Evolutionary conservation across 2,797 vertebrate genomes (phyloP).

Genomic region (Arnoldichthys spilopterus): DNA sequence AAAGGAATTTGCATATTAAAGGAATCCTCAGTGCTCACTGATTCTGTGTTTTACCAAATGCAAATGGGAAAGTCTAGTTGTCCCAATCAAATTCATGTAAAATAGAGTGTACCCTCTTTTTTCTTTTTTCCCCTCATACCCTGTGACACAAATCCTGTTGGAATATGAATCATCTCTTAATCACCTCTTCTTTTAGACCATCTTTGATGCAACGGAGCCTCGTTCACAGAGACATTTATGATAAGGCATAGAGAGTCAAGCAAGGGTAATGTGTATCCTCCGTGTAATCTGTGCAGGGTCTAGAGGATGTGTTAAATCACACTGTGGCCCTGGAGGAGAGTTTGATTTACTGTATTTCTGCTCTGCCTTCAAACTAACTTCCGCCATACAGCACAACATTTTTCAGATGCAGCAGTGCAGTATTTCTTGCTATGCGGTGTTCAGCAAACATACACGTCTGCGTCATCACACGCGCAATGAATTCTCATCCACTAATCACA

Average conservation of each 20-base stretch:
- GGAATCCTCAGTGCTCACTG: background rate
- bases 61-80: background rate
- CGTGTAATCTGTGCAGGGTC: background rate
- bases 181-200: conserved; percentile 5
- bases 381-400: background rate
- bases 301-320: conserved; percentile 11
- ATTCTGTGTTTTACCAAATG: background rate
- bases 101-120: background rate
- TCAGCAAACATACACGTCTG: background rate
- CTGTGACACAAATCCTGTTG: conserved; percentile 17
- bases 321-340: conserved; percentile 5
- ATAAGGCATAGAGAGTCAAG: background rate
- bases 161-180: conserved; percentile 32
- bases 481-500: background rate
- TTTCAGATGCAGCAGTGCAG: background rate
- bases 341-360: conserved; percentile 16
- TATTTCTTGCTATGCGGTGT: background rate
- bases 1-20: background rate
- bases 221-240: conserved; percentile 13
- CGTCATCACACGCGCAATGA: background rate
- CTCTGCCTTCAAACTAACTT: conserved; percentile 5
- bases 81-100: conserved; percentile 1
- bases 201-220: conserved; percentile 4
- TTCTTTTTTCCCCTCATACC: background rate
- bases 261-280: background rate